Percentiles rank a stretch among this genome's conserved stretches.
These are phyloP conservation scores for Cnemophilus loriae DNA, from an alignment of 2,113 vertebrate genomes.

Conservation along the genomic window DNA sequence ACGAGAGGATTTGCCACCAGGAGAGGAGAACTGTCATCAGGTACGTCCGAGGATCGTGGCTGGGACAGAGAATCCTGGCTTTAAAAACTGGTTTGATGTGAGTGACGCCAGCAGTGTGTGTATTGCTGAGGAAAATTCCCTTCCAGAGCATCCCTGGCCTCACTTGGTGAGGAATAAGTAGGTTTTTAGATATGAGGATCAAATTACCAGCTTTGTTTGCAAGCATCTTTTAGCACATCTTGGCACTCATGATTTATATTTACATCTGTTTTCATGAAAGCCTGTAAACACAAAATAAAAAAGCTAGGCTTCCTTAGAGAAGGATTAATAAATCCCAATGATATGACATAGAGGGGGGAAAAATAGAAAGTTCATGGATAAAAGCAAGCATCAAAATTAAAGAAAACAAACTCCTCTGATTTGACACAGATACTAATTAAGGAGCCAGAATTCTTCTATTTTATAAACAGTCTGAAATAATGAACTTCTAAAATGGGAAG, in stretches of 20 bases:
- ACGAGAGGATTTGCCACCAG: conserved; percentile 74
- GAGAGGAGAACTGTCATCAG: conserved; percentile 84
- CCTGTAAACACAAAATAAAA: not conserved
- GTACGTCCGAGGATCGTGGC: conserved; percentile 31
- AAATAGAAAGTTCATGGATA: not conserved
- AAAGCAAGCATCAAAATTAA: not conserved
- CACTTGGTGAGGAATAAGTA: not conserved
- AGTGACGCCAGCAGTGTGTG: not conserved
- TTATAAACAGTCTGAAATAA: not conserved
- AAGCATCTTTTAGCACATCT: not conserved
- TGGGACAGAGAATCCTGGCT: not conserved
- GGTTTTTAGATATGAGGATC: not conserved
- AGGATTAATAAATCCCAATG: not conserved
- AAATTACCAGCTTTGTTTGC: not conserved
- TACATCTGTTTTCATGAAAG: not conserved
- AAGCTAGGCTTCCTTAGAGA: not conserved
- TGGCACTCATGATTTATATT: not conserved
- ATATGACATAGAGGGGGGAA: not conserved
- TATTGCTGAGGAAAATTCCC: not conserved
- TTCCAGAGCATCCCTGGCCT: not conserved
- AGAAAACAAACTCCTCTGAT: not conserved
- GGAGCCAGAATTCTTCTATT: not conserved
- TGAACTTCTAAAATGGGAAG: not conserved
- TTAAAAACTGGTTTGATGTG: not conserved
- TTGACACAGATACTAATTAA: not conserved